These are phyloP conservation scores for Apodemus speciosus DNA, from an alignment of 2,113 vertebrate species.

Conservation along the genomic window DNA sequence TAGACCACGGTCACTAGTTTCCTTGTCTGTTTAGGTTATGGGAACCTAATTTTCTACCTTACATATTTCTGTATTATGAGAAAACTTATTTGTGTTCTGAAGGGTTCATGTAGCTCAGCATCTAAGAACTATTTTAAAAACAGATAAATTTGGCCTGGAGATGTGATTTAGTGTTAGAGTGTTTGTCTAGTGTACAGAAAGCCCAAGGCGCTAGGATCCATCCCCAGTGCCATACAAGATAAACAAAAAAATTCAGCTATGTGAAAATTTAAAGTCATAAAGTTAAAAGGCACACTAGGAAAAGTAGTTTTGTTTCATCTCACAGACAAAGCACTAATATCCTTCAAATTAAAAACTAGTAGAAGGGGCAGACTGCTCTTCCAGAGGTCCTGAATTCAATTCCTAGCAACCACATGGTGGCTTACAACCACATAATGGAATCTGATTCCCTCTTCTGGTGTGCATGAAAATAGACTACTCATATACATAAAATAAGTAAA, in stretches of 20 bases:
- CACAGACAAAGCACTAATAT: not conserved
- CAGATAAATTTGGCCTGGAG: not conserved
- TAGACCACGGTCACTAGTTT: not conserved
- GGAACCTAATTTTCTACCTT: not conserved
- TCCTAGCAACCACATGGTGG: too few relatives aligned
- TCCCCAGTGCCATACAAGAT: not conserved
- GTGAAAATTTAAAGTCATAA: slow-evolving; percentile 23
- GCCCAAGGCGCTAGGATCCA: not conserved
- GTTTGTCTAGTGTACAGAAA: not conserved
- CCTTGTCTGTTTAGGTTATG: not conserved
- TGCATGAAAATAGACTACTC: too few relatives aligned
- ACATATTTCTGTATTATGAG: not conserved
- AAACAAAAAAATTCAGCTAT: not conserved
- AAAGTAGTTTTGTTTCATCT: slow-evolving; percentile 29
- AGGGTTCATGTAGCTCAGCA: not conserved
- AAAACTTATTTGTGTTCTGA: not conserved
- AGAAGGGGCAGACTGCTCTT: too few relatives aligned
- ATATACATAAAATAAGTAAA: too few relatives aligned
- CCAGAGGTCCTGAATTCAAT: too few relatives aligned
- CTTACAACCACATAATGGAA: too few relatives aligned
- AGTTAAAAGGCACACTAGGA: slow-evolving; percentile 1
- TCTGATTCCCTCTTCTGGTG: too few relatives aligned
- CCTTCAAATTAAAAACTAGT: not conserved
- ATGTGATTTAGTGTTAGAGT: not conserved
- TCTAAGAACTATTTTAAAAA: not conserved